Base-by-base conservation (phyloP, 2,113 vertebrate species). In the Prunella fulvescens region DNA sequence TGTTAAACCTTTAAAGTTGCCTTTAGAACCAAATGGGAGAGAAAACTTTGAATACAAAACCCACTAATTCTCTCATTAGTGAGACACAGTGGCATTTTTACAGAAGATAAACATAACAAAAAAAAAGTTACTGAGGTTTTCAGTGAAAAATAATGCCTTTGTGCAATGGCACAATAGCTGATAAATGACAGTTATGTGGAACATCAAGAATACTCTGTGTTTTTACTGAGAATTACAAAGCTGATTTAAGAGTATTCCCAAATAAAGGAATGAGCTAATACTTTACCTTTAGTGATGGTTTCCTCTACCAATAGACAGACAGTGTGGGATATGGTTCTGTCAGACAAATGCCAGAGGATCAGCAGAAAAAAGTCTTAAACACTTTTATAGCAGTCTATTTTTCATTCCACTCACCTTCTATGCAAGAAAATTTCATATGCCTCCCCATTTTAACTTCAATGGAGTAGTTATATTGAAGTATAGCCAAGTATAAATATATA, bases 381-480 rank as follows among this genome's bases (percentile, higher is more conserved):
- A 51, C 5, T 8, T 73, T 51, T 13, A 31, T 13, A 50, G 1
- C 0, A 33, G 14, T 29, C 4, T 26, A 45, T 23, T 42, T 74
- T 86, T 94, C 5, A 67, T 42, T 12, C 24, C 64, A n/a, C 6
- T 4, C 29, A 47, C 8, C 10, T 29, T 81, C 60, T 54, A 33
- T 8, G 5, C 2, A 19, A 62, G 19, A 54, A 47, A 23, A 12
- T 25, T 45, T 45, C 24, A 33, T 0, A 1, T 24, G 18, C 8
- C 19, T 79, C 31, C 26, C 2, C 8, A 10, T 22, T 51, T 66
- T 16, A 26, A 47, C 10, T 53, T 16, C 58, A 57, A 3, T 3
- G 5, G 18, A 19, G 10, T 25, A 69, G 10, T 24, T 50, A 11
- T 20, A 44, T 7, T 51, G 31, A 79, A 71, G 14, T 8, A 13